Evolutionary conservation across 2,113 vertebrate species (phyloP), one percentile per base, ranked within the genome.

Genomic region (Athene cunicularia): DNA sequence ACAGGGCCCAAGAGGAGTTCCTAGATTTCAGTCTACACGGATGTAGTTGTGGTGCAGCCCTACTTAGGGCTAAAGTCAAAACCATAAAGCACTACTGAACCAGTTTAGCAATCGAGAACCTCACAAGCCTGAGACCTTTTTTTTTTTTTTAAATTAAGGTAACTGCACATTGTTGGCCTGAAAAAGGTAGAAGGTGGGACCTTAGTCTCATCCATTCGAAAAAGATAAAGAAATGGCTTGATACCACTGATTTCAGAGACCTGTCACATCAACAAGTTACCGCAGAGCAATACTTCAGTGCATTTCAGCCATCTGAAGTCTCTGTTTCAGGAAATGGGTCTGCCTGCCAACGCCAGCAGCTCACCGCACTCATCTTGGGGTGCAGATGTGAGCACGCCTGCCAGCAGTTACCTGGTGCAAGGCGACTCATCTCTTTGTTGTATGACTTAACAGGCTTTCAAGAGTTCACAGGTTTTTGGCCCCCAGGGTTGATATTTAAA

Each of bases 161-260:
- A 86, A 91, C 47, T 24, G 32, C 41, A 75, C n/a, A 35, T 11
- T 72, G 74, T 41, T 66, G 59, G 86, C 55, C 49, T 71, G 59
- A 83, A 77, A 88, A 81, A 86, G 39, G 64, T 11, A 24, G 37
- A 91, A 89, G 60, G 80, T 62, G 49, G 73, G 37, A 95, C n/a
- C 45, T 93, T 67, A 63, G 32, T 43, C 66, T 30, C 56, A 66
- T 55, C 50, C 66, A 41, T 58, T 58, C 17, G 58, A 17, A 70
- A 66, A 14, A 1, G 6, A 93, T 19, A 85, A 91, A 85, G 83
- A 53, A 94, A 92, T 27, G 75, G 86, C 81, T 27, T 79, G 80
- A 90, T 49, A 95, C 37, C 68, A 68, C 83, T 91, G 95, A 93
- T 81, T 82, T 81, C 41, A 49, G 80, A 96, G 91, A 95, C 89